Percentiles rank a stretch among this genome's conserved stretches.
These are phyloP conservation scores for Thaumetopoea pityocampa DNA, from an alignment of 1,140 invertebrate species.

Conservation along the genomic window DNA sequence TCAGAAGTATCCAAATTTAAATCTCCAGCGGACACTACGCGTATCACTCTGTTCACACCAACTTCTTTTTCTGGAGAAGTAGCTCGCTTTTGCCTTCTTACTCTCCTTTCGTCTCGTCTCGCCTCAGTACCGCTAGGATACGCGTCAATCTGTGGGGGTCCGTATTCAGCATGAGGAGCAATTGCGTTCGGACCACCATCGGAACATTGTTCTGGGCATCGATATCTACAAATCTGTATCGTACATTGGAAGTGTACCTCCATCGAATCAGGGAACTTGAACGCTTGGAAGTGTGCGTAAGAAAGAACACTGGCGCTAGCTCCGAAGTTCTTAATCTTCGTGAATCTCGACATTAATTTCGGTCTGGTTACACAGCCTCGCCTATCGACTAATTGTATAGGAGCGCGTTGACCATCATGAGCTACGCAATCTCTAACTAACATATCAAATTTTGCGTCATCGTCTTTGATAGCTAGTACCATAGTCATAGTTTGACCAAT, in stretches of 20 bases:
- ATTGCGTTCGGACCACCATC: conserved; percentile 74
- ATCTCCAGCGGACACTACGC: conserved; percentile 91
- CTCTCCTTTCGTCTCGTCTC: conserved; percentile 85
- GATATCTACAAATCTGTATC: conserved; percentile 94
- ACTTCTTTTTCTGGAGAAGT: conserved; percentile 84
- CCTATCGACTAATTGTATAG: conserved; percentile 96
- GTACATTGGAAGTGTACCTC: conserved; percentile 97
- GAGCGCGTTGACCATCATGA: conserved; percentile 94
- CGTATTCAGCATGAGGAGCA: conserved; percentile 82
- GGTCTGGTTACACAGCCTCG: conserved; percentile 93
- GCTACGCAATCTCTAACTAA: conserved; percentile 95
- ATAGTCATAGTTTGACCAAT: conserved; percentile 98
- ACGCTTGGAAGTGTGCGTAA: conserved; percentile 95
- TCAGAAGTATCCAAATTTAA: conserved; percentile 86
- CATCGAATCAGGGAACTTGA: conserved; percentile 97
- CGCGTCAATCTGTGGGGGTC: conserved; percentile 81
- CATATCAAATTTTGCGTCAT: conserved; percentile 97
- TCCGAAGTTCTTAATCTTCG: conserved; percentile 97
- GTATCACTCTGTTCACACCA: conserved; percentile 88
- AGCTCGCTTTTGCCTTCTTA: conserved; percentile 79
- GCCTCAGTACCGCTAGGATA: conserved; percentile 79
- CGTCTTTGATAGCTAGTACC: conserved; percentile 96
- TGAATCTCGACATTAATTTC: conserved; percentile 95
- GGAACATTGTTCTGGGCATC: conserved; percentile 93
- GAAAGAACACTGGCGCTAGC: conserved; percentile 93